phyloP scores from a whole-genome alignment of 1,140 invertebrate genomes.

The Formica selysi region DNA sequence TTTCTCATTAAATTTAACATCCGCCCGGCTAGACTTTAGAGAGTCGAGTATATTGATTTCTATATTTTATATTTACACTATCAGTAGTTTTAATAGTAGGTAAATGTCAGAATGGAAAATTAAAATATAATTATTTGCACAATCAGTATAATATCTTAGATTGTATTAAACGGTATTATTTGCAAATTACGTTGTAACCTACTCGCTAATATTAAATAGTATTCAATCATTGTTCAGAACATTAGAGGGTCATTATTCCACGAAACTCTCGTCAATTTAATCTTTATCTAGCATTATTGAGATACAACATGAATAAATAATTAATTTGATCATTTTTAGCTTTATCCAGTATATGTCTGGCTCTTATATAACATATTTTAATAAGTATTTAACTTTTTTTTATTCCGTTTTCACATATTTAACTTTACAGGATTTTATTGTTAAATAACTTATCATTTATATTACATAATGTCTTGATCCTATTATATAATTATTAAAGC shows the following conservation, averaged over 20 bases:
- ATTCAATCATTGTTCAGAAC: neutral
- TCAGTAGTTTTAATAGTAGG: neutral
- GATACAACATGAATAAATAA: neutral
- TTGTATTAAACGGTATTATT: neutral
- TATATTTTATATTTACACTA: neutral
- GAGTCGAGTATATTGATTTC: neutral
- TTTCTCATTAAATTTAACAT: neutral
- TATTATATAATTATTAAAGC: conserved; percentile 27
- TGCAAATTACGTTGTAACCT: neutral
- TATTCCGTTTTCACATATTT: neutral
- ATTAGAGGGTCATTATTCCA: neutral
- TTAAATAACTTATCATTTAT: neutral
- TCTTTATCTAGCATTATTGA: neutral
- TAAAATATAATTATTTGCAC: neutral
- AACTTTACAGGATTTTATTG: neutral
- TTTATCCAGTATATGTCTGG: neutral
- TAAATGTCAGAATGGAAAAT: conserved; percentile 11
- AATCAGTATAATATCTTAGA: neutral
- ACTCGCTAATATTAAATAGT: neutral
- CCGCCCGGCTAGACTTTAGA: neutral
- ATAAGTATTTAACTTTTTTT: neutral
- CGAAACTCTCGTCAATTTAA: neutral
- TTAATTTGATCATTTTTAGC: neutral
- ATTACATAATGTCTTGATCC: neutral
- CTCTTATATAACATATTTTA: neutral